phyloP scores from a whole-genome alignment of 2,888 invertebrate species.

The Rhynchonema sp. region DNA sequence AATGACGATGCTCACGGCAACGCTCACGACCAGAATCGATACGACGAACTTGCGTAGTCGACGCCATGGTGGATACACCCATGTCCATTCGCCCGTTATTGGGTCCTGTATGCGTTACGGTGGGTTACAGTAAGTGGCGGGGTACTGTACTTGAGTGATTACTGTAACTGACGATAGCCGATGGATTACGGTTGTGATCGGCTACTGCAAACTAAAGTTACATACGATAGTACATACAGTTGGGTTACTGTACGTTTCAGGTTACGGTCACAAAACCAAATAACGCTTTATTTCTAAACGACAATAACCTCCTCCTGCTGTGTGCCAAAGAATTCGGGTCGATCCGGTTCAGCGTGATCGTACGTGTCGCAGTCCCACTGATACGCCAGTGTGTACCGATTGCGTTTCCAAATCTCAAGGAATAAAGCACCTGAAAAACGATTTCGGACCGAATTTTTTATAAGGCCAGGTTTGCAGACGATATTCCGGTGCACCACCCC shows the following conservation, averaged over 20 bases:
- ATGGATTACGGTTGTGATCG: too few species aligned
- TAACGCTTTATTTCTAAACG: background rate
- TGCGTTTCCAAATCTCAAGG: conserved; percentile 32
- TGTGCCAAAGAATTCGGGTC: conserved; percentile 27
- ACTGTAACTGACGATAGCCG: too few species aligned
- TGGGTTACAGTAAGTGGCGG: too few species aligned
- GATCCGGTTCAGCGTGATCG: conserved; percentile 32
- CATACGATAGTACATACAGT: too few species aligned
- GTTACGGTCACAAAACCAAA: too few species aligned
- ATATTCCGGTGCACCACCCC: too few species aligned
- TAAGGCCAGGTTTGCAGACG: background rate
- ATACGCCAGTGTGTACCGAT: conserved; percentile 30
- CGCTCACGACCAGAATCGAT: conserved; percentile 22
- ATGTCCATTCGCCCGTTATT: conserved; percentile 27
- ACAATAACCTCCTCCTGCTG: conserved; percentile 10
- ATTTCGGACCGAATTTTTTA: background rate
- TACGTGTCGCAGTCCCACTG: conserved; percentile 35
- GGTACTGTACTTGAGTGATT: too few species aligned
- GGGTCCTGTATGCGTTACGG: too few species aligned
- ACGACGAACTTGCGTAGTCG: conserved; percentile 21
- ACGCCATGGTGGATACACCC: conserved; percentile 29
- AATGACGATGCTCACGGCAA: conserved; percentile 11
- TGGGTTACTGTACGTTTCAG: too few species aligned
- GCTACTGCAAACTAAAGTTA: too few species aligned
- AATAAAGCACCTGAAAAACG: conserved; percentile 29